Evolutionary conservation across 2,797 vertebrate species (phyloP).

Genomic region (Agapornis canus): DNA sequence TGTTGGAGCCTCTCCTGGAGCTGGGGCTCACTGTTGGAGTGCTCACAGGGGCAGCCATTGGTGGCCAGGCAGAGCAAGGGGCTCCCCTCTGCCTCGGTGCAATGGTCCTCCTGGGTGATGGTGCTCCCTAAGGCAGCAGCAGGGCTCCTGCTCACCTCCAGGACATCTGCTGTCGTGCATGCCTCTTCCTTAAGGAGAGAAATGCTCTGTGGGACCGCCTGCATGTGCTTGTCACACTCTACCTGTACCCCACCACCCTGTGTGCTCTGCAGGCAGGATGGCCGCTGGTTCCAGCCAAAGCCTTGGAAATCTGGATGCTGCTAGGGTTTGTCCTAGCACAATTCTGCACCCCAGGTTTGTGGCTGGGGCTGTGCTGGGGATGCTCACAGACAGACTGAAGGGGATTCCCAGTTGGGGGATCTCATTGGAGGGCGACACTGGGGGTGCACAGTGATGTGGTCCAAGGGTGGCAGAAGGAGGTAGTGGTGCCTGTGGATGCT

Average conservation of each 20-base stretch:
- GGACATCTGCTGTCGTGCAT: neutral
- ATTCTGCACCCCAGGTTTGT: neutral
- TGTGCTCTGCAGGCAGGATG: fast-evolving
- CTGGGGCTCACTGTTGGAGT: neutral
- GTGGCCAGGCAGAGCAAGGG: neutral
- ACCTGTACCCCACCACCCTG: neutral
- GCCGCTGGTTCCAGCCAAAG: neutral
- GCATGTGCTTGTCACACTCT: fast-evolving
- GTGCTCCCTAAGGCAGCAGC: neutral
- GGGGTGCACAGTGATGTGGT: neutral
- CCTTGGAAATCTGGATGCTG: fast-evolving
- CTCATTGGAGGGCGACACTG: fast-evolving
- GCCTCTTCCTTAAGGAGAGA: slow-evolving; percentile 41
- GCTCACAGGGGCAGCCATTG: neutral
- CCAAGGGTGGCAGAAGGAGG: neutral
- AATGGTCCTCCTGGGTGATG: neutral
- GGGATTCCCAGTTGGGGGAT: neutral
- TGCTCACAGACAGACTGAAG: neutral
- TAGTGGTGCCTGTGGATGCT: neutral
- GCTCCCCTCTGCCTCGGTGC: neutral
- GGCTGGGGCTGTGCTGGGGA: fast-evolving
- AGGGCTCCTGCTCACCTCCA: neutral
- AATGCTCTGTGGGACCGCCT: neutral
- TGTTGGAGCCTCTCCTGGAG: slow-evolving; percentile 71
- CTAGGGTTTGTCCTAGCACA: neutral